Percentiles rank a stretch among this genome's conserved stretches.
Conservation (phyloP, 2,888 invertebrate species). For the Prenolepis imparis region DNA sequence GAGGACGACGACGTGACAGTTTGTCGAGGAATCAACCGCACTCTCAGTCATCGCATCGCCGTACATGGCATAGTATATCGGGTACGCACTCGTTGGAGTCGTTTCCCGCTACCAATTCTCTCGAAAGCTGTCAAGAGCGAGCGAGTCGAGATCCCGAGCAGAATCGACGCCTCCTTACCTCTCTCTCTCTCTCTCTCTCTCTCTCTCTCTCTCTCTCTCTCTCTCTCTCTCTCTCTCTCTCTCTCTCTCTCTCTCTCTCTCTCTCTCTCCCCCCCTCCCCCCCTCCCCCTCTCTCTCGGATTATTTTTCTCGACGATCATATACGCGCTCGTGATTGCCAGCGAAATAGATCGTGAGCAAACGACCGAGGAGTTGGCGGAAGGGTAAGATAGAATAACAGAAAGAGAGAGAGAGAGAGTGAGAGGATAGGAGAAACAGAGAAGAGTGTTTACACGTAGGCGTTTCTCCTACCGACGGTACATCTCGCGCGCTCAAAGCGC, state of each 20-base stretch:
- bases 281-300: too few species aligned
- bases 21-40: constrained; percentile 63
- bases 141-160: background rate
- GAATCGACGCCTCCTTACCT: constrained; percentile 9
- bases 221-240: constrained; percentile 1
- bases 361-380: constrained; percentile 25
- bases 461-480: constrained; percentile 68
- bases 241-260: background rate
- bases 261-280: too few species aligned
- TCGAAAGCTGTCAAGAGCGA: constrained; percentile 39
- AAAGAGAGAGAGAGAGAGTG: constrained; percentile 18
- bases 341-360: constrained; percentile 60
- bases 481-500: constrained; percentile 51
- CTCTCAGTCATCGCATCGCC: constrained; percentile 74
- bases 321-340: constrained; percentile 15
- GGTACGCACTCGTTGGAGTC: constrained; percentile 56
- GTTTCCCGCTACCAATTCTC: constrained; percentile 63
- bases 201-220: too few species aligned
- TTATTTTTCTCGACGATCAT: constrained; percentile 45
- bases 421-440: constrained; percentile 29
- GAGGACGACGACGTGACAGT: background rate
- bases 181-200: background rate
- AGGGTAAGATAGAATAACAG: constrained; percentile 47
- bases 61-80: constrained; percentile 57
- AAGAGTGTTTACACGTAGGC: constrained; percentile 76